Percentiles rank a stretch among this genome's conserved stretches.
These are phyloP conservation scores for Riptortus pedestris DNA, from an alignment of 1,140 invertebrate genomes.

Conservation along the genomic window DNA sequence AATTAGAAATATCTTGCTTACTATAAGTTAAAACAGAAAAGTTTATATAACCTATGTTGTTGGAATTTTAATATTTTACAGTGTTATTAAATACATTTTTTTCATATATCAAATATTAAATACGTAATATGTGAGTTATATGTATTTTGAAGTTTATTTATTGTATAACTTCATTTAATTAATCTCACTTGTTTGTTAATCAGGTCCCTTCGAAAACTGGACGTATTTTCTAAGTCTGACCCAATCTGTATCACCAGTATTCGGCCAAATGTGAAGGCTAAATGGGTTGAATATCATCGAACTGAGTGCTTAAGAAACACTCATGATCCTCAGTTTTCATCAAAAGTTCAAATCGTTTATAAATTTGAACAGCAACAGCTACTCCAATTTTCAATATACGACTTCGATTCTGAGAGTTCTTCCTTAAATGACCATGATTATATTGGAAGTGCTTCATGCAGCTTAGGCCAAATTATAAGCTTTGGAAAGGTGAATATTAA, in stretches of 20 bases:
- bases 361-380: slow-evolving; percentile 44
- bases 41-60: neutral
- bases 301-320: slow-evolving; percentile 50
- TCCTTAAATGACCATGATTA: slow-evolving; percentile 46
- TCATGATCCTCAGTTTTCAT: slow-evolving; percentile 49
- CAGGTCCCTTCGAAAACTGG: slow-evolving; percentile 46
- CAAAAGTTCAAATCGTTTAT: slow-evolving; percentile 41
- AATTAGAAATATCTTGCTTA: neutral
- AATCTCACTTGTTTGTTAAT: slow-evolving; percentile 29
- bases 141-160: neutral
- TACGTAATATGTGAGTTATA: neutral
- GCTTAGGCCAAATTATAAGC: slow-evolving; percentile 43
- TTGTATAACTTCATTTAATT: neutral
- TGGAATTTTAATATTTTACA: neutral
- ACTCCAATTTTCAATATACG: slow-evolving; percentile 44
- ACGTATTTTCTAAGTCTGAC: slow-evolving; percentile 52
- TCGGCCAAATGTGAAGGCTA: slow-evolving; percentile 38
- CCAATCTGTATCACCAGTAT: slow-evolving; percentile 49
- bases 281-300: slow-evolving; percentile 46
- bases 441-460: slow-evolving; percentile 44
- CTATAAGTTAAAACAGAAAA: neutral
- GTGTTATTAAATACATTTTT: neutral
- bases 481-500: slow-evolving; percentile 33
- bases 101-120: neutral
- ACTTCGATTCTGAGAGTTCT: slow-evolving; percentile 43